phyloP scores from a whole-genome alignment of 2,113 vertebrate genomes.

The Crocuta crocuta region DNA sequence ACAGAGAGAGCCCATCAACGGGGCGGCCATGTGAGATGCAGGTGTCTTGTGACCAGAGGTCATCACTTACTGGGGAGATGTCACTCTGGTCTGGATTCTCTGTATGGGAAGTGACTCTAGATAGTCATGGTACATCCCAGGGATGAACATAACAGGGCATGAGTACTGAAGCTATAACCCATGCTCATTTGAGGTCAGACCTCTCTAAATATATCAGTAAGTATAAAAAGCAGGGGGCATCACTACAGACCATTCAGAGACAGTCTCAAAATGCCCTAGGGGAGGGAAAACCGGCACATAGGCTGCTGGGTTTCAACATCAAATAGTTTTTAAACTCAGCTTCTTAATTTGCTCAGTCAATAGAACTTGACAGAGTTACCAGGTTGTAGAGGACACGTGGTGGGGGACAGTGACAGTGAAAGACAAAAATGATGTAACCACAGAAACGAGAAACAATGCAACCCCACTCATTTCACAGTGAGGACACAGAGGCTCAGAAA shows the following conservation, averaged over 20 bases:
- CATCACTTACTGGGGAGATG: background rate
- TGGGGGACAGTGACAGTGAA: background rate
- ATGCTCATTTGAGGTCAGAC: background rate
- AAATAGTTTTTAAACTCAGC: background rate
- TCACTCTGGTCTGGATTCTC: background rate
- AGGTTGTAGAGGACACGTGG: background rate
- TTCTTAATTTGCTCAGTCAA: background rate
- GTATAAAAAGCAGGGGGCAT: background rate
- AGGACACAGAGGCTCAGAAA: background rate
- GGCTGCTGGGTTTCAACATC: background rate
- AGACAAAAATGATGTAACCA: background rate
- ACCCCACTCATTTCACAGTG: background rate
- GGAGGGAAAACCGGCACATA: background rate
- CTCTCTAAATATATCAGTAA: background rate
- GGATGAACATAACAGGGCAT: background rate
- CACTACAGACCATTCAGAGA: background rate
- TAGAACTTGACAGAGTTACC: background rate
- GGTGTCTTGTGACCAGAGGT: background rate
- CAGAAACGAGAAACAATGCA: background rate
- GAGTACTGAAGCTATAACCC: background rate
- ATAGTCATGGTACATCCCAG: background rate
- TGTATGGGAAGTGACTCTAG: background rate
- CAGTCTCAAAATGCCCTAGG: background rate
- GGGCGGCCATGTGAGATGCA: background rate
- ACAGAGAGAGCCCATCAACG: slow-evolving; percentile 45